Base-by-base conservation (phyloP, 2,888 invertebrate genomes). In the Cremastinae sp. region DNA sequence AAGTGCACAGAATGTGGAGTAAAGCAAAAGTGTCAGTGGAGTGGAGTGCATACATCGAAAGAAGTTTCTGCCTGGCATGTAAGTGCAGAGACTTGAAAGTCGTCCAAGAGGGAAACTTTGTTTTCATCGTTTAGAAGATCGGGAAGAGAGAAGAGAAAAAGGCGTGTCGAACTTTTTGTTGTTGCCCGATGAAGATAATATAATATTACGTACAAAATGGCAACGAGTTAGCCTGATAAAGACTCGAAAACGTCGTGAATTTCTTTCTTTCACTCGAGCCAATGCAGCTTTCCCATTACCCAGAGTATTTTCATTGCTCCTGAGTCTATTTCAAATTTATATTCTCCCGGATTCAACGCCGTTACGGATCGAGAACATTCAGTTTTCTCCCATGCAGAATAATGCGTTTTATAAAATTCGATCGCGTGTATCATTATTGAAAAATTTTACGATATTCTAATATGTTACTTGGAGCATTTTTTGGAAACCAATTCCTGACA, bases 101-200 rank as follows among this genome's bases (percentile, higher is more conserved):
- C 65, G 39, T 51, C 22, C 74, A 59, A 59, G 58, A 59, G 65
- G 62, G 5, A 74, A 70, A 70, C 70, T 70, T 65, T 53, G 70
- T 74, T 74, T 55, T 64, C 74, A 59, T 62, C 74, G 68, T 69
- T 64, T 16, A 58, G 45, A 51, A n/a, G n/a, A n/a, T n/a, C n/a
- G 53, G 28, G 22, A 12, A 53, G 58, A 51, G n/a, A 68, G 12
- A 9, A 12, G 12, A 4, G 16, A 1, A 39, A 28, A 47, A 18
- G 10, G 18, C 39, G 45, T 47, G 28, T 37, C 9, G 41, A 35
- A 35, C 12, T 45, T 53, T 43, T 66, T 10, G 55, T 59, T 12
- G 53, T 47, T 41, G 45, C 53, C 45, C 22, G 58, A 65, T 39
- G 18, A 39, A 65, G 64, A 70, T 65, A 59, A 74, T 51, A 41